Evolutionary conservation across 2,113 vertebrate genomes (phyloP), one percentile per base, ranked within the genome.

Genomic region (Brachypteracias leptosomus): DNA sequence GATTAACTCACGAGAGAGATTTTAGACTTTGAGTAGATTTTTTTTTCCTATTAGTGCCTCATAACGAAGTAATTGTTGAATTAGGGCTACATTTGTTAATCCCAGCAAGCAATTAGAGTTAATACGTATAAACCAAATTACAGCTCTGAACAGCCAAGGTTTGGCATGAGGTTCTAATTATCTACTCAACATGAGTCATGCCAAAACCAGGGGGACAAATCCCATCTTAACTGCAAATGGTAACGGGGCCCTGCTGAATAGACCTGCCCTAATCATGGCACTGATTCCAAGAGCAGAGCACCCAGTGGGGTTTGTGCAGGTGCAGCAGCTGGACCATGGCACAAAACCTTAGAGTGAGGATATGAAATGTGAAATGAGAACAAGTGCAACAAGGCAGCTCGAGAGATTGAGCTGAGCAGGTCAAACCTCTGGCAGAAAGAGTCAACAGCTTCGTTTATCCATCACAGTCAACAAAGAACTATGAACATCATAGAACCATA

Each of bases 81-180:
- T 94, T 94, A 94, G 84, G 70, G 91, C 89, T 75, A 76, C 54
- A 91, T 91, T 93, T 96, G 63, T 91, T 78, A 88, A 85, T 58
- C 62, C 67, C 54, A 79, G 74, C 83, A 94, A 85, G 74, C 82
- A 91, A 90, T 94, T 94, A 78, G 6, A 89, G 66, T 55, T 93
- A 92, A 83, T 76, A 88, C 9, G 40, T 55, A 76, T 91, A 80
- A 94, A 94, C 73, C 52, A 93, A 91, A 87, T 74, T 65, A 89
- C 89, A 55, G 59, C 46, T 82, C 36, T 11, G 25, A 78, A 67
- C 13, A 91, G 72, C 0, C 4, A 29, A 89, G 65, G 51, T 83
- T 54, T 91, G 85, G 78, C 94, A 96, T 52, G 63, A 91, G 87
- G 75, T 95, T 95, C 71, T 88, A 93, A 97, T 96, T 93, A 94